Conservation (phyloP, 2,888 invertebrate species). For the Agrotis ipsilon region DNA sequence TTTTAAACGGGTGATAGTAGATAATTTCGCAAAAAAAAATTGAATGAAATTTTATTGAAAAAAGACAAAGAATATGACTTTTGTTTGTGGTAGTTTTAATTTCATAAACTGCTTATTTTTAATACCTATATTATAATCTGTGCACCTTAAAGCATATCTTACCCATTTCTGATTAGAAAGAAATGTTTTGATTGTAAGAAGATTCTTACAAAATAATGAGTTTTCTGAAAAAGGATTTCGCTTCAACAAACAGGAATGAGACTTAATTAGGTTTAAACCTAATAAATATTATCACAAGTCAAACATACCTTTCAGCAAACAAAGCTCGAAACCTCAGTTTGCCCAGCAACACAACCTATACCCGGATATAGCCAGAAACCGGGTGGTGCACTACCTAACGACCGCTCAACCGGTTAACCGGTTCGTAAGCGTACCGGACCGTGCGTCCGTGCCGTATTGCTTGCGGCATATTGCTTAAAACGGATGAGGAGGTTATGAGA, state of each 20-base stretch:
- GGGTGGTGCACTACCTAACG: constrained; percentile 27
- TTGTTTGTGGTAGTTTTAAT: no score
- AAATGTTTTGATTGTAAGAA: no score
- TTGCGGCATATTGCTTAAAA: constrained; percentile 41
- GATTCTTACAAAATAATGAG: no score
- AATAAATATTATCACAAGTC: neutral
- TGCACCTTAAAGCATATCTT: no score
- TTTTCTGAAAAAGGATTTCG: no score
- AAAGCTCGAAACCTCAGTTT: neutral
- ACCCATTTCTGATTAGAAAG: no score
- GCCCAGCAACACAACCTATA: neutral
- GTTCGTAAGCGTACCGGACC: constrained; percentile 38
- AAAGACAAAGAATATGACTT: no score
- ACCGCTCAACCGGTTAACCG: constrained; percentile 34
- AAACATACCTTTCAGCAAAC: neutral
- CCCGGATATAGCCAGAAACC: constrained; percentile 28
- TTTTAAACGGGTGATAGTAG: no score
- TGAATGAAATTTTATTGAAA: no score
- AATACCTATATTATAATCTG: no score
- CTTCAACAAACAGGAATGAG: neutral
- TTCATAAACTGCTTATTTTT: no score
- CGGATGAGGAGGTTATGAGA: constrained; percentile 9
- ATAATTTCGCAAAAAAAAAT: no score
- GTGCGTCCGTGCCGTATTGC: constrained; percentile 36
- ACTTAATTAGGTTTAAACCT: neutral